Evolutionary conservation across 2,113 vertebrate species (phyloP), one percentile per base, ranked within the genome.

Genomic region (Pseudolaguvia tuberculata): DNA sequence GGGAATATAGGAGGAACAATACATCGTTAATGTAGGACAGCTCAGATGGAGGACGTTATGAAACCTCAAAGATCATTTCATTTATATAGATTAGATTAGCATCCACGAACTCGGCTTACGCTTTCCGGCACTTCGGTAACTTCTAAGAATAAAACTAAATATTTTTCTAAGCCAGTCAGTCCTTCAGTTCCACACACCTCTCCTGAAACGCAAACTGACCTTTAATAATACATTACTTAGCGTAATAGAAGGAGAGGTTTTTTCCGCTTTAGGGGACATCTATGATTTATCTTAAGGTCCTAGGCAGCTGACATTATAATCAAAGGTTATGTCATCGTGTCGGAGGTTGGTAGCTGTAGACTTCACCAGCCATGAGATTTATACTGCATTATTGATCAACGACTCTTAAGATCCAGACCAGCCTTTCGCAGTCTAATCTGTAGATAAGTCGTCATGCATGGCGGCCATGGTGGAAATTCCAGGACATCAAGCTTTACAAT

Each of bases 291-390:
- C 84, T 82, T 70, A 79, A 79, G 82, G 86, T 85, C 82, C 81
- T 75, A 84, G 84, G 84, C 79, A 80, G 84, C 85, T 88, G 87
- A 88, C 85, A 84, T 85, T 82, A 86, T 88, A 88, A 91, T 90
- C 89, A 87, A 83, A 88, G 84, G 86, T 89, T 89, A 92, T 89
- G 88, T 89, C 72, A 79, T 4, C 82, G 84, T 85, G 88, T 89
- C 89, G 88, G 88, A 89, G 88, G 86, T 84, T 80, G 80, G 79
- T 63, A 79, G 81, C 83, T 80, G 84, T 70, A 61, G 83, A 85
- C 81, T 85, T 89, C 78, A 82, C 84, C 83, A 84, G 81, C 83
- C 84, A 85, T 83, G 55, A 79, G 80, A 90, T 88, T 87, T 85
- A 88, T 89, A 88, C 45, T 29, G 9, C 63, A 66, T 66, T 8